These are phyloP conservation scores for Ips typographus DNA, from an alignment of 1,140 invertebrate species.

Conservation along the genomic window DNA sequence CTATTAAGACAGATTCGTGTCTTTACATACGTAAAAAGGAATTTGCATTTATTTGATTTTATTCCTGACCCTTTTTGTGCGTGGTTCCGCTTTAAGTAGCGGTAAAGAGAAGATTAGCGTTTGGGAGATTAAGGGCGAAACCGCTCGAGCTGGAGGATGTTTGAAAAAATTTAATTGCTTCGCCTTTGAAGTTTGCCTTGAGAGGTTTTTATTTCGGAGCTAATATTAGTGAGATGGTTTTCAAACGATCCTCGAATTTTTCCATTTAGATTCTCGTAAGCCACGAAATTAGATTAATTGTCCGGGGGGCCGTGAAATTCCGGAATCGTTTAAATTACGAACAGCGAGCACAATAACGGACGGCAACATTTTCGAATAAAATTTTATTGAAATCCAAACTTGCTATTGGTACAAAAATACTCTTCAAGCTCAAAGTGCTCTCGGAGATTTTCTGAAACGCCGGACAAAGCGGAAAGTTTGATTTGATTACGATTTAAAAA, in stretches of 20 bases:
- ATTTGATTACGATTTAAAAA: slow-evolving; percentile 11
- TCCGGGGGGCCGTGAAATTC: not conserved
- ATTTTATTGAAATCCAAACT: slow-evolving; percentile 6
- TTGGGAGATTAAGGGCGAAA: not conserved
- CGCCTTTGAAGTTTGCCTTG: not conserved
- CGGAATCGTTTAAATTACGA: not conserved
- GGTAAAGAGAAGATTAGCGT: not conserved
- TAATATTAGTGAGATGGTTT: not conserved
- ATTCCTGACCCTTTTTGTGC: slow-evolving; percentile 4
- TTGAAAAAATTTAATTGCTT: not conserved
- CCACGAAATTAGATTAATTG: not conserved
- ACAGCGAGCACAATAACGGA: not conserved
- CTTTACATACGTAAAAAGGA: slow-evolving; percentile 42
- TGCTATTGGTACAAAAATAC: not conserved
- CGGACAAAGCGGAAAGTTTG: slow-evolving; percentile 9
- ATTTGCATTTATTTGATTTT: slow-evolving; percentile 39
- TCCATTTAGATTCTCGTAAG: not conserved
- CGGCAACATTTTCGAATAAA: slow-evolving; percentile 4
- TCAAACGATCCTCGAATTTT: not conserved
- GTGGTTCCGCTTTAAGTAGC: not conserved
- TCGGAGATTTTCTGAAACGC: slow-evolving; percentile 4
- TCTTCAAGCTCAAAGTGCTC: not conserved
- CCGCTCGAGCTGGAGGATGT: not conserved
- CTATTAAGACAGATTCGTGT: slow-evolving; percentile 43
- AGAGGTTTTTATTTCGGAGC: not conserved